phyloP scores from a whole-genome alignment of 2,797 vertebrate genomes.

The Acomys russatus region DNA sequence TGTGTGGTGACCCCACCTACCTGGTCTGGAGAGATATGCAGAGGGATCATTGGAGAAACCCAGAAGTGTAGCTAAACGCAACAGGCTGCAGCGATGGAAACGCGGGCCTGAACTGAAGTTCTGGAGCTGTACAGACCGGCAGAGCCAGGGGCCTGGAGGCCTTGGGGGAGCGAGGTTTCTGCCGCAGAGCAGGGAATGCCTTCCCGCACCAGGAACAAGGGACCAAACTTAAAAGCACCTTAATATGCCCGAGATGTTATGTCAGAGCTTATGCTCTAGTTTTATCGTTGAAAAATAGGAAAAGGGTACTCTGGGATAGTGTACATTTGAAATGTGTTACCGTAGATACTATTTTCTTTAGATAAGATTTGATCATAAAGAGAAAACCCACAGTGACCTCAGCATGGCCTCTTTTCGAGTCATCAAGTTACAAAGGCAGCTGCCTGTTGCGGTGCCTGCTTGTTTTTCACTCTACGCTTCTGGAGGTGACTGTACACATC shows the following conservation, averaged over 20 bases:
- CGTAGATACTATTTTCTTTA: conserved; percentile 18
- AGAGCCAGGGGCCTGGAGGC: background rate
- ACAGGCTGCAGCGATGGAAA: conserved; percentile 32
- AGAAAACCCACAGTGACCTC: conserved; percentile 13
- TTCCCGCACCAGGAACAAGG: background rate
- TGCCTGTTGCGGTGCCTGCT: conserved; percentile 1
- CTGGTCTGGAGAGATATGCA: background rate
- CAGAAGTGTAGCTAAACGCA: background rate
- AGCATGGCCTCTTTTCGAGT: conserved; percentile 42
- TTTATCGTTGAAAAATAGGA: conserved; percentile 30
- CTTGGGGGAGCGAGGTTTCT: background rate
- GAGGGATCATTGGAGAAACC: background rate
- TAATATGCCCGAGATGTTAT: background rate
- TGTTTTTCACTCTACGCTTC: background rate
- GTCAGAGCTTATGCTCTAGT: conserved; percentile 3
- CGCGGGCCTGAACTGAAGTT: background rate
- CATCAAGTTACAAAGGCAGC: conserved; percentile 44
- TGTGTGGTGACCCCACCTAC: rapidly evolving
- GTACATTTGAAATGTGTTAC: conserved; percentile 20
- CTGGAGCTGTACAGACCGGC: background rate
- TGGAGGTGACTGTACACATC: background rate
- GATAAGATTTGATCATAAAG: background rate
- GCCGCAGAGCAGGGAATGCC: background rate
- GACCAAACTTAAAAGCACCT: conserved; percentile 13
- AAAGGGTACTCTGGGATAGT: conserved; percentile 34